Conservation (phyloP, 2,113 vertebrate genomes). For the Ctenodactylus gundi region DNA sequence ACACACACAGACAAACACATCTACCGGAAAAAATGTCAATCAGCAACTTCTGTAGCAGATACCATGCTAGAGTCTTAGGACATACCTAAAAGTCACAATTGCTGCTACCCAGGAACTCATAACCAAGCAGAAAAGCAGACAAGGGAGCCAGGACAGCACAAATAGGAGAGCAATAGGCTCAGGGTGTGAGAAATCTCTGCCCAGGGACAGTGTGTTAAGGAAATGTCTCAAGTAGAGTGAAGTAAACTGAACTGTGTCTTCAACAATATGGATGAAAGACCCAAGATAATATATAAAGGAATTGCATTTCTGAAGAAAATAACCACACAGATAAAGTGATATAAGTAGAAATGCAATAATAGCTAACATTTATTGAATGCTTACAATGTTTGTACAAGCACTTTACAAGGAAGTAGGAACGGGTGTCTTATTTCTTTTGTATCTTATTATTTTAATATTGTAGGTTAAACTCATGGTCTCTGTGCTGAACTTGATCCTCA, state of each 20-base stretch:
- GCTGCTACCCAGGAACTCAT: background rate
- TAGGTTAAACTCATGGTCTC: too few species aligned
- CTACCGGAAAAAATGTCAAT: too few species aligned
- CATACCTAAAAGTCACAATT: background rate
- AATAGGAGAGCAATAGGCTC: background rate
- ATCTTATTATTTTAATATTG: too few species aligned
- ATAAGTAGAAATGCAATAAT: background rate
- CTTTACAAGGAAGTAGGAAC: background rate
- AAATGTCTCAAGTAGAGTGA: background rate
- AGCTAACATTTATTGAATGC: background rate
- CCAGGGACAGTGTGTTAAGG: background rate
- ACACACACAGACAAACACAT: background rate
- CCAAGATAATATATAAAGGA: background rate
- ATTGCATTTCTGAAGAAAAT: background rate
- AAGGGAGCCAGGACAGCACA: accelerated
- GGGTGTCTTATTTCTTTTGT: too few species aligned
- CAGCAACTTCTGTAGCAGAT: background rate
- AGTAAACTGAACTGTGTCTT: background rate
- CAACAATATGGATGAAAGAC: background rate
- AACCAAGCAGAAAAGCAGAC: background rate
- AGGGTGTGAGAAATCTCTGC: background rate
- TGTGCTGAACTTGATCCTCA: too few species aligned
- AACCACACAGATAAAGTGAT: background rate
- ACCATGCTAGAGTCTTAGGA: background rate
- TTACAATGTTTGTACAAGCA: background rate